Conservation (phyloP, 2,113 vertebrate species). For the Platichthys flesus region DNA sequence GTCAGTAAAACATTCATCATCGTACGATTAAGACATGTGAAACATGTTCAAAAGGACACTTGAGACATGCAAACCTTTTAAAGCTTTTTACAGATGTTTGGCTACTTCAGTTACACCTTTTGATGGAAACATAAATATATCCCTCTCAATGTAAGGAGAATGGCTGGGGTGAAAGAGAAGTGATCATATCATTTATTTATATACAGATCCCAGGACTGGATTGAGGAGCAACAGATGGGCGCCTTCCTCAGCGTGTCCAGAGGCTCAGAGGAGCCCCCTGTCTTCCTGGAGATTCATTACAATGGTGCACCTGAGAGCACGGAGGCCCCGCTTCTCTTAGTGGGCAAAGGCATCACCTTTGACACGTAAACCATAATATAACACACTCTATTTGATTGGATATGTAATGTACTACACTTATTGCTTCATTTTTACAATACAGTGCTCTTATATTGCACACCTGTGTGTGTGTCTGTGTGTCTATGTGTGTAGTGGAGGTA, state of each 20-base stretch:
- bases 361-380: constrained; percentile 86
- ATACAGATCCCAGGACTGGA: constrained; percentile 88
- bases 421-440: background rate
- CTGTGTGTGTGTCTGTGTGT: background rate
- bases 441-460: background rate
- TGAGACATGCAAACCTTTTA: no score
- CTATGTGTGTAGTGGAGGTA: constrained; percentile 88
- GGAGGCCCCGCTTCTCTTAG: constrained; percentile 87
- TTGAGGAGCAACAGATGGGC: constrained; percentile 92
- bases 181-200: background rate
- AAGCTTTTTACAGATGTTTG: no score
- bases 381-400: background rate
- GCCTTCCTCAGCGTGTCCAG: constrained; percentile 94
- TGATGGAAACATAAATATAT: background rate
- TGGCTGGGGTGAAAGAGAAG: background rate
- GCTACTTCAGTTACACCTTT: no score
- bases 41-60: no score
- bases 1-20: constrained; percentile 70
- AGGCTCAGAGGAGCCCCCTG: constrained; percentile 94
- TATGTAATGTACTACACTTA: background rate
- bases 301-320: constrained; percentile 78
- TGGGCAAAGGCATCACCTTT: constrained; percentile 97
- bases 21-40: background rate
- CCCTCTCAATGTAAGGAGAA: no score
- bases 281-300: constrained; percentile 96